A percentile compares a stretch with the other conserved stretches of the same genome.
Evolutionary conservation across 1,140 invertebrate species (phyloP).

Genomic region (Luehdorfia chinensis): DNA sequence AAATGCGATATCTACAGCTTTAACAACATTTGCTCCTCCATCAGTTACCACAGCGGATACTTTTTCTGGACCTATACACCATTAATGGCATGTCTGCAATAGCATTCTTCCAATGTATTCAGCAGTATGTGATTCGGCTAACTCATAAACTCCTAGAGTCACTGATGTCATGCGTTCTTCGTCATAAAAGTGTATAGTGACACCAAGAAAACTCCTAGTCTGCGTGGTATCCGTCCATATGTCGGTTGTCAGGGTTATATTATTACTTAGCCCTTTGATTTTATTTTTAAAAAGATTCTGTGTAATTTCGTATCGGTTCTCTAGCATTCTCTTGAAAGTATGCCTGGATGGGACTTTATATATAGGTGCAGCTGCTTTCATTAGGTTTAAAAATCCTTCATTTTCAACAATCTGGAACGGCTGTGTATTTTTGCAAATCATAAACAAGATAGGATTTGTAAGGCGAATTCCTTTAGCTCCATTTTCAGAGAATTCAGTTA

Average conservation of each 20-base stretch:
- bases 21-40: conserved; percentile 21
- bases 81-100: too few relatives aligned
- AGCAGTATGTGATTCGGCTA: too few relatives aligned
- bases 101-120: too few relatives aligned
- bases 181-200: conserved; percentile 23
- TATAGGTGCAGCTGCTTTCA: conserved; percentile 32
- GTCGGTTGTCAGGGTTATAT: too few relatives aligned
- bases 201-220: conserved; percentile 30
- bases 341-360: conserved; percentile 38
- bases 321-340: conserved; percentile 30
- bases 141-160: too few relatives aligned
- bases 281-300: too few relatives aligned
- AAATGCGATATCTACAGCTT: conserved; percentile 21
- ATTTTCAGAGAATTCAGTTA: conserved; percentile 30
- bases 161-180: conserved; percentile 12
- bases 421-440: conserved; percentile 43
- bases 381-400: conserved; percentile 37
- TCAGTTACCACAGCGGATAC: conserved; percentile 19
- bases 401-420: conserved; percentile 48
- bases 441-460: conserved; percentile 38
- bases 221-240: conserved; percentile 30
- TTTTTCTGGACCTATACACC: conserved; percentile 17
- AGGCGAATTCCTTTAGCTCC: conserved; percentile 26
- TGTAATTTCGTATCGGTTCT: conserved; percentile 25
- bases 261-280: conserved; percentile 21